phyloP scores from a whole-genome alignment of 2,888 invertebrate genomes.

The Spisula solida region DNA sequence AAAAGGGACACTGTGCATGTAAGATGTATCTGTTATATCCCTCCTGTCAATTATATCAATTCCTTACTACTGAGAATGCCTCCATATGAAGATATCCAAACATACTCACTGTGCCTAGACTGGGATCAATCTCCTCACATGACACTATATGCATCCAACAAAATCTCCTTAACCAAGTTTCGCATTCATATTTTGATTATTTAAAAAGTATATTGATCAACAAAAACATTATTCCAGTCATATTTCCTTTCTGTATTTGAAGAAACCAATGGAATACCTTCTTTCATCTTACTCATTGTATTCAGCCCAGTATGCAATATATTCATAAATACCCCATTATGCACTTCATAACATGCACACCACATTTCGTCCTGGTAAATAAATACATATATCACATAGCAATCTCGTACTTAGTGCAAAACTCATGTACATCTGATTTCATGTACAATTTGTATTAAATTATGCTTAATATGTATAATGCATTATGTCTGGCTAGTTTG shows the following conservation, averaged over 20 bases:
- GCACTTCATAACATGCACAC: neutral
- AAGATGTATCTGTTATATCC: conserved; percentile 16
- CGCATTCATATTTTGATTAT: neutral
- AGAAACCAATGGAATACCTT: neutral
- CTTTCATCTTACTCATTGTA: too few relatives aligned
- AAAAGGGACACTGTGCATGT: neutral
- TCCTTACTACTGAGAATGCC: neutral
- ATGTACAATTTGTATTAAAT: too few relatives aligned
- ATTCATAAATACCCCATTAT: neutral
- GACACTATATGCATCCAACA: neutral
- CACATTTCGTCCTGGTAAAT: neutral
- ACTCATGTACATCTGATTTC: too few relatives aligned
- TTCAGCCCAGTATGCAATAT: neutral
- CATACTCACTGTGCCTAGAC: neutral
- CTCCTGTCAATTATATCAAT: neutral
- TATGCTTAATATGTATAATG: too few relatives aligned
- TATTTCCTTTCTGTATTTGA: neutral
- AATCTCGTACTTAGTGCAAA: too few relatives aligned
- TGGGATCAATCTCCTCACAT: neutral
- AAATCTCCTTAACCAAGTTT: neutral
- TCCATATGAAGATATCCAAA: neutral
- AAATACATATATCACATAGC: too few relatives aligned
- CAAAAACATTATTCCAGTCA: neutral
- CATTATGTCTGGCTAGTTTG: too few relatives aligned
- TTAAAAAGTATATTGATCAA: neutral